These are phyloP conservation scores for Dysidea cf. avara DNA, from an alignment of 37 sponge, comb jelly and placozoan species.

Conservation along the genomic window DNA sequence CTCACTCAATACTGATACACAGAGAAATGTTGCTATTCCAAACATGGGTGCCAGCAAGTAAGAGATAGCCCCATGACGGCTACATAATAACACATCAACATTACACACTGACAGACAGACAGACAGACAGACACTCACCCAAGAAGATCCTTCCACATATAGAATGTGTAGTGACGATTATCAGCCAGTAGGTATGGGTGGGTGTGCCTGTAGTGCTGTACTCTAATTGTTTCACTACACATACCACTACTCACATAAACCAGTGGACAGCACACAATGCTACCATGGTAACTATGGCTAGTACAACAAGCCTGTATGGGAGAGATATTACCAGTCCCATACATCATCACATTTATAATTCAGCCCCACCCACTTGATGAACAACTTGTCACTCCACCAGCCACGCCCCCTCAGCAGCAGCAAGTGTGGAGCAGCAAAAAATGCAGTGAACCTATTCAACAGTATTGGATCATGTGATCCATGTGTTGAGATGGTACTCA, in stretches of 20 bases:
- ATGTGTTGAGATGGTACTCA: no score
- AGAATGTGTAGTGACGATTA: conserved; percentile 96
- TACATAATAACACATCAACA: neutral
- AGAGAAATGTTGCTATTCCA: conserved; percentile 3
- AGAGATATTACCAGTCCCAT: no score
- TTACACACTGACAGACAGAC: no score
- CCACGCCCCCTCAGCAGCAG: conserved; percentile 11
- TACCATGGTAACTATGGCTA: neutral
- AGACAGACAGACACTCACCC: no score
- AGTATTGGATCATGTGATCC: no score
- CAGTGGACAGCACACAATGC: conserved; percentile 34
- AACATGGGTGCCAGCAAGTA: conserved; percentile 47
- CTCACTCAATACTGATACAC: conserved; percentile 13
- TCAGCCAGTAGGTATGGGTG: conserved; percentile 93
- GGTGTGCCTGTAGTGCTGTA: conserved; percentile 51
- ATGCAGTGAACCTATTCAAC: conserved; percentile 28
- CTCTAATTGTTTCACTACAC: no score
- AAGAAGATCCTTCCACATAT: conserved; percentile 89
- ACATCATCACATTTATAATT: no score
- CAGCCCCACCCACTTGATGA: neutral
- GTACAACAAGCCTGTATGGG: neutral
- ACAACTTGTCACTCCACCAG: neutral
- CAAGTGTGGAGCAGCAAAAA: conserved; percentile 56
- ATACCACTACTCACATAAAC: no score
- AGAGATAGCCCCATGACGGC: neutral